These are phyloP conservation scores for Arenicola marina DNA, from an alignment of 2,888 invertebrate genomes.

Conservation along the genomic window DNA sequence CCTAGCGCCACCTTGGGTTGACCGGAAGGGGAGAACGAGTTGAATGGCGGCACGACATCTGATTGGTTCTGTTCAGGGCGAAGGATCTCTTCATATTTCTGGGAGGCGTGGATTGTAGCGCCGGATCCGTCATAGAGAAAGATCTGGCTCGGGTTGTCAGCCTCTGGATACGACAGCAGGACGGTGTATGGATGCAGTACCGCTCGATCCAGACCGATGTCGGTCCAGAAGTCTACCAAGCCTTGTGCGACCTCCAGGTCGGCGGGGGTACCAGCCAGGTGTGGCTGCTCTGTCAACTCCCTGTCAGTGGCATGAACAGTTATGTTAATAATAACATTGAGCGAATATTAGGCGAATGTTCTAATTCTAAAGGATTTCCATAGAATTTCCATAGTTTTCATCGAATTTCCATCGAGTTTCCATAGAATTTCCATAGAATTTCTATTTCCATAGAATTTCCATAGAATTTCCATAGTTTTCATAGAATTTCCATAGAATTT, in stretches of 20 bases:
- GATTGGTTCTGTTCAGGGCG: conserved; percentile 43
- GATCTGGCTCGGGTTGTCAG: conserved; percentile 38
- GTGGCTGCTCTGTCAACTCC: conserved; percentile 38
- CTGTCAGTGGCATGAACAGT: conserved; percentile 21
- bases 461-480: no score
- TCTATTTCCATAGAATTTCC: no score
- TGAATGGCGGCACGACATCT: conserved; percentile 49
- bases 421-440: no score
- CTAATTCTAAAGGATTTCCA: no score
- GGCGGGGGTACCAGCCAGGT: conserved; percentile 49
- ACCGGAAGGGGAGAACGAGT: conserved; percentile 51
- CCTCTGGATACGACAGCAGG: conserved; percentile 50
- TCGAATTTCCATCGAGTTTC: no score
- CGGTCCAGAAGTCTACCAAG: conserved; percentile 40
- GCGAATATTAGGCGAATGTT: no score
- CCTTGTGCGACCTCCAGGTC: conserved; percentile 43
- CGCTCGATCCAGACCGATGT: conserved; percentile 47
- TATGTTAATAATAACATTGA: no score
- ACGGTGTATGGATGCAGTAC: conserved; percentile 49
- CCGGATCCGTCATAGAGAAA: conserved; percentile 37
- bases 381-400: no score
- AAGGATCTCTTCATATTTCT: conserved; percentile 40
- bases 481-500: no score
- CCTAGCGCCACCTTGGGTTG: conserved; percentile 27
- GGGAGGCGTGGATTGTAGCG: conserved; percentile 34